Evolutionary conservation across 2,797 vertebrate genomes (phyloP), one percentile per base, ranked within the genome.

Genomic region (Lepidocolaptes lacrymiger): DNA sequence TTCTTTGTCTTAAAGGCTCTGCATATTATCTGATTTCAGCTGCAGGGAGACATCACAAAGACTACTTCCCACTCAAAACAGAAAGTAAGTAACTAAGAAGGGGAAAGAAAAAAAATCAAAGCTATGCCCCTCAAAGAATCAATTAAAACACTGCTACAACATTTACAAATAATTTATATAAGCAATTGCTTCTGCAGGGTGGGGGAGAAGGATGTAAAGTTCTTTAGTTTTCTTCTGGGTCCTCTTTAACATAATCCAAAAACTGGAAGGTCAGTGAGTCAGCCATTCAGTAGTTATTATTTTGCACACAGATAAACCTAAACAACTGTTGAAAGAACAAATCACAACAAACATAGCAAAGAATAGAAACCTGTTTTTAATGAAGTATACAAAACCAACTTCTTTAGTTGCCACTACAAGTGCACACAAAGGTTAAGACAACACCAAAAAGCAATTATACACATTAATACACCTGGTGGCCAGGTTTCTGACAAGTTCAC

Each of bases 361-460:
- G 15, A 67, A 89, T 67, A 59, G 11, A 90, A 89, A 74, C 49
- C 68, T 67, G 21, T 28, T 94, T 94, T 80, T 86, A 97, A 96
- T n/a, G 32, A 96, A 76, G 28, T 54, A 36, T 34, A 74, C 37
- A 61, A 34, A 89, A 84, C 43, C 36, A 87, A 77, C 34, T 43
- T 87, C 78, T 87, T 68, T 56, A 34, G n/a, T 49, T 93, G 63
- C 56, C 69, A 71, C 63, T 71, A 23, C 2, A 37, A 96, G 78
- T 16, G 32, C 71, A 71, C 0, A 0, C 23, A 93, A 73, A 96
- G 51, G 76, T 92, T 94, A 94, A 93, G 77, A 92, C 61, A 93
- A 84, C 73, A 94, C 87, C 64, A 75, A 88, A 94, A 91, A 83
- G 51, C 82, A 93, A 66, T 82, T 89, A 92, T 20, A 91, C 55